Conservation (phyloP, 2,888 invertebrate species). For the Caenorhabditis drosophilae region DNA sequence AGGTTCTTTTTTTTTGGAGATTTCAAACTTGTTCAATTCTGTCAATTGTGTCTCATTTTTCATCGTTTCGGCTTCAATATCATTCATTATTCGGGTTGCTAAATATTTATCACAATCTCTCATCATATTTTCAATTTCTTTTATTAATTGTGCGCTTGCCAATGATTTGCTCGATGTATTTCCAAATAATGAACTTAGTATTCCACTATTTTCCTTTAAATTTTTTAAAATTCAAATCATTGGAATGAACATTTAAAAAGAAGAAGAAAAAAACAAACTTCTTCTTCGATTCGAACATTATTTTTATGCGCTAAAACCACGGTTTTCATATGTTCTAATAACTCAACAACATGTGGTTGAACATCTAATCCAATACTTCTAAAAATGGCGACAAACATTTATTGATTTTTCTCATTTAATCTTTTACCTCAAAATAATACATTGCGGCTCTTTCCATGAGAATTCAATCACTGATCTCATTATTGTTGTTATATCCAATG, state of each 20-base stretch:
- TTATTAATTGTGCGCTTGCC: slow-evolving; percentile 8
- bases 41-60: not conserved
- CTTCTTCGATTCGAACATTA: slow-evolving; percentile 9
- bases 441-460: slow-evolving; percentile 47
- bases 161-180: not conserved
- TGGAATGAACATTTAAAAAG: slow-evolving; percentile 1
- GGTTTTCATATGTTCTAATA: slow-evolving; percentile 25
- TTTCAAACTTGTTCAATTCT: too few species aligned
- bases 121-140: slow-evolving; percentile 24
- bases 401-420: too few species aligned
- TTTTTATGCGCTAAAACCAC: slow-evolving; percentile 8
- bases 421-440: slow-evolving; percentile 12
- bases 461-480: slow-evolving; percentile 35
- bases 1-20: too few species aligned
- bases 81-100: slow-evolving; percentile 25
- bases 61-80: slow-evolving; percentile 1
- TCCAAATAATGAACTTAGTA: slow-evolving; percentile 3
- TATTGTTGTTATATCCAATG: slow-evolving; percentile 14
- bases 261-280: slow-evolving; percentile 3
- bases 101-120: slow-evolving; percentile 34
- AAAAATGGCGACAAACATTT: too few species aligned
- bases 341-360: slow-evolving; percentile 13
- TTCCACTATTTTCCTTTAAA: slow-evolving; percentile 5
- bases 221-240: too few species aligned
- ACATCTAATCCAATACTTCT: slow-evolving; percentile 22